Evolutionary conservation across 2,113 vertebrate genomes (phyloP), one percentile per base, ranked within the genome.

Genomic region (Pseudorectes ferrugineus): DNA sequence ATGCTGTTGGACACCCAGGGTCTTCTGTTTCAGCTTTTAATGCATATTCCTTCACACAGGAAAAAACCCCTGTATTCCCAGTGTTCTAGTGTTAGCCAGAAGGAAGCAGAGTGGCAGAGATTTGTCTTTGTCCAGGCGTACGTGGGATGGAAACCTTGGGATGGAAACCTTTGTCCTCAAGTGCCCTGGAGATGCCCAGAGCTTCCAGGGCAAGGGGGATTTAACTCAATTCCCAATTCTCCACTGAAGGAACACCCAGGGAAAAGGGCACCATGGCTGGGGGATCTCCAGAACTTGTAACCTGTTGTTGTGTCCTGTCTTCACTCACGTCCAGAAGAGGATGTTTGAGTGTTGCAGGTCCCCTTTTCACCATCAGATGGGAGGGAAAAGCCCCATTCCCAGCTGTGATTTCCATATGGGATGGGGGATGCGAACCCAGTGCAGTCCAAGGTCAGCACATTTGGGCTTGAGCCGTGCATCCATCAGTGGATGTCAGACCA

Each of bases 371-470:
- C n/a, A 23, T n/a, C 45, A 62, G 4, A 13, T 6, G 6, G 26
- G 26, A 74, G 40, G 51, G 5, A 46, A 70, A 51, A 78, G 0
- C 1, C 7, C 36, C 28, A 36, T 11, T 16, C 21, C 38, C 17
- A 33, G 49, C 6, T 25, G 20, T 10, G 51, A 33, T 11, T 2
- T 45, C 22, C 5, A 3, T 12, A 31, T 57, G 40, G 33, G 23
- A 14, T 35, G n/a, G 11, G 12, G 23, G 19, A 11, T 11, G 17
- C 10, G 13, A 23, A 29, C 5, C 6, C 59, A 43, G 0, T 0
- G 7, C 24, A 15, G 38, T 3, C 38, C 58, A 8, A 46, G 38
- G 22, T 5, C 77, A 49, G 68, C 12, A 6, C 10, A 1, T 28
- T 26, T 51, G 23, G 71, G 45, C 5, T 8, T 0, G 24, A 65